A percentile compares a stretch with the other conserved stretches of the same genome.
phyloP scores from a whole-genome alignment of 2,797 vertebrate genomes.

The Amblyopsis hoosieri region DNA sequence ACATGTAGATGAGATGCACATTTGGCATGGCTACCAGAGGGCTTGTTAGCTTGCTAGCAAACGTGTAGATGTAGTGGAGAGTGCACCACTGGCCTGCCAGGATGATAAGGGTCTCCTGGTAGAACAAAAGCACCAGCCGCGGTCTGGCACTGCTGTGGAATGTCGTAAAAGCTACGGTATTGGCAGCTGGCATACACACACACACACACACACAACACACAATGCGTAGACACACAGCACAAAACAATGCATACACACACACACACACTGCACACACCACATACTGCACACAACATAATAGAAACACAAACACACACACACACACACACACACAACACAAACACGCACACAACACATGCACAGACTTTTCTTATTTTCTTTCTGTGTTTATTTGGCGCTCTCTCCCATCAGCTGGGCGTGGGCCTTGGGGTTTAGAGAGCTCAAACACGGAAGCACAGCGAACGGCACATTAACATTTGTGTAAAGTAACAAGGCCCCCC shows the following conservation, averaged over 20 bases:
- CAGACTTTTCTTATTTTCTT: constrained; percentile 21
- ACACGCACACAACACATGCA: constrained; percentile 13
- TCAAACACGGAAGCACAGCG: constrained; percentile 54
- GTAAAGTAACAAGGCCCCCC: constrained; percentile 63
- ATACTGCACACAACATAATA: no score
- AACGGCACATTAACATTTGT: constrained; percentile 64
- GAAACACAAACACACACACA: not conserved
- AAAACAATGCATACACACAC: constrained; percentile 7
- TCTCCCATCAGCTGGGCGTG: constrained; percentile 32
- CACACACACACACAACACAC: constrained; percentile 4
- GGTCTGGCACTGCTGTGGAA: constrained; percentile 47
- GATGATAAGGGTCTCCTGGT: constrained; percentile 54
- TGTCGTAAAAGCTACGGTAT: constrained; percentile 60
- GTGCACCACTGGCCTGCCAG: constrained; percentile 15
- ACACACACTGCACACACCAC: constrained; percentile 15
- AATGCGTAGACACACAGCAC: constrained; percentile 11
- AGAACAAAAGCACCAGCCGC: constrained; percentile 54
- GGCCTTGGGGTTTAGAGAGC: constrained; percentile 55
- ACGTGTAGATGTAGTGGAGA: not conserved
- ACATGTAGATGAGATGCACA: constrained; percentile 11
- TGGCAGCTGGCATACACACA: constrained; percentile 34
- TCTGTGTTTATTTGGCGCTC: constrained; percentile 11
- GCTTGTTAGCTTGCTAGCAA: constrained; percentile 3
- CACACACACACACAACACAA: not conserved
- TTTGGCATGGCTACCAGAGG: constrained; percentile 24